phyloP scores from a whole-genome alignment of 2,113 vertebrate genomes.

The Elephantulus edwardii region DNA sequence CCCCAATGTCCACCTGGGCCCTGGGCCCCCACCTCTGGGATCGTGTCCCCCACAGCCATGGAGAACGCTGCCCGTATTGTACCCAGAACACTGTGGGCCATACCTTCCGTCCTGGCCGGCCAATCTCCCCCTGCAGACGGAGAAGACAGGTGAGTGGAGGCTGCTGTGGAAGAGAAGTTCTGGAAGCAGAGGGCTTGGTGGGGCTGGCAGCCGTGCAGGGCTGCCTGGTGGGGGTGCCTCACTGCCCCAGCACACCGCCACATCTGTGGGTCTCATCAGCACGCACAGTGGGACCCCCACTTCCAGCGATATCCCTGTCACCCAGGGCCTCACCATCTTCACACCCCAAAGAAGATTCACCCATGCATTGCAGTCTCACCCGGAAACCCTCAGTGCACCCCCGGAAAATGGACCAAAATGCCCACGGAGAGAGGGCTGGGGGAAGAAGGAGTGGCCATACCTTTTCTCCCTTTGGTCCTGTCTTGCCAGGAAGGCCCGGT shows the following conservation, averaged over 20 bases:
- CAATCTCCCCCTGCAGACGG: slow-evolving; percentile 94
- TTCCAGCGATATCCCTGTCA: neutral
- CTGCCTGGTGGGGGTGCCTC: neutral
- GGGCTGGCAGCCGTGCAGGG: neutral
- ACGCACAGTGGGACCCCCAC: neutral
- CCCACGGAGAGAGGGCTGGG: neutral
- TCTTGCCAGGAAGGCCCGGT: slow-evolving; percentile 91
- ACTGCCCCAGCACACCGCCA: neutral
- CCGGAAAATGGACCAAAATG: neutral
- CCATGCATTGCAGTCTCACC: neutral
- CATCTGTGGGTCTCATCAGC: neutral
- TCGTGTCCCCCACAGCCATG: fast-evolving
- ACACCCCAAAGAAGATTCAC: neutral
- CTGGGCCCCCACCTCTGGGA: neutral
- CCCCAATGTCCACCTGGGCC: neutral
- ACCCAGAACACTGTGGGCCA: slow-evolving; percentile 56
- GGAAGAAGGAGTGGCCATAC: slow-evolving; percentile 81
- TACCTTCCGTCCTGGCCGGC: slow-evolving; percentile 98
- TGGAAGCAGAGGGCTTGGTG: neutral
- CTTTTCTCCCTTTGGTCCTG: slow-evolving; percentile 96
- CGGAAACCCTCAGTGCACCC: neutral
- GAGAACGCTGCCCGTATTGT: neutral
- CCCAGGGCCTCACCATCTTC: neutral
- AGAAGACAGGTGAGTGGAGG: slow-evolving; percentile 72
- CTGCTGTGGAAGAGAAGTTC: slow-evolving; percentile 3